Percentiles rank a stretch among this genome's conserved stretches.
Evolutionary conservation across 2,888 invertebrate genomes (phyloP).

Genomic region (Aleiodes alternator): DNA sequence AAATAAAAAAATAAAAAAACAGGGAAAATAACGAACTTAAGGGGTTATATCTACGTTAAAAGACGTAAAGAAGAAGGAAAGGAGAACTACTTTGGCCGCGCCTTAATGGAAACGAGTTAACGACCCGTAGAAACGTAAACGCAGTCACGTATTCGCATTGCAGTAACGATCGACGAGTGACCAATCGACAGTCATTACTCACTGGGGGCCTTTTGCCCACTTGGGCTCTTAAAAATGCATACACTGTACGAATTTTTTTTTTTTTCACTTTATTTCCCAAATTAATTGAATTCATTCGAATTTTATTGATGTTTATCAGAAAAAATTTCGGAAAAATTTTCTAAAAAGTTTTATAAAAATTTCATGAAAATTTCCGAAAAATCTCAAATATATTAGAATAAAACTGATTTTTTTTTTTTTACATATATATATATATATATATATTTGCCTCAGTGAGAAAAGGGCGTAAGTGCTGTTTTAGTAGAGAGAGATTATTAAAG

Average conservation of each 20-base stretch:
- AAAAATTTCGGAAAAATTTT: too few species aligned
- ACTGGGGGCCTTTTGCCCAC: slow-evolving; percentile 46
- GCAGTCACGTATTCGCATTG: slow-evolving; percentile 66
- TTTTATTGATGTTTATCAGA: slow-evolving; percentile 15
- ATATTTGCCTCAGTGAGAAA: neutral
- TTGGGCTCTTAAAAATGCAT: neutral
- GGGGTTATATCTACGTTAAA: slow-evolving; percentile 27
- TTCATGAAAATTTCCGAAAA: too few species aligned
- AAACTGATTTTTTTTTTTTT: too few species aligned
- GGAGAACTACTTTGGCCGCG: slow-evolving; percentile 60
- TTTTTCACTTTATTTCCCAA: neutral
- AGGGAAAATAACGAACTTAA: neutral
- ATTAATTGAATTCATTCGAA: slow-evolving; percentile 12
- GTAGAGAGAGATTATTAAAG: too few species aligned
- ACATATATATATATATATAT: too few species aligned
- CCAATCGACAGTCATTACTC: slow-evolving; percentile 67
- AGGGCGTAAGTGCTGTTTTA: too few species aligned
- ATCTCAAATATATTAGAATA: too few species aligned
- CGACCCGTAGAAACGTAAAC: slow-evolving; percentile 71
- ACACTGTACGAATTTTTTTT: neutral
- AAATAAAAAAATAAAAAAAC: neutral
- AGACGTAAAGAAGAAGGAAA: slow-evolving; percentile 47
- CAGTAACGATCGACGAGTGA: slow-evolving; percentile 65
- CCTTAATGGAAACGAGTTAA: slow-evolving; percentile 72
- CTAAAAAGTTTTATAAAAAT: too few species aligned